A percentile compares a stretch with the other conserved stretches of the same genome.
Conservation (phyloP, 2,888 invertebrate species). For the Therioaphis trifolii region DNA sequence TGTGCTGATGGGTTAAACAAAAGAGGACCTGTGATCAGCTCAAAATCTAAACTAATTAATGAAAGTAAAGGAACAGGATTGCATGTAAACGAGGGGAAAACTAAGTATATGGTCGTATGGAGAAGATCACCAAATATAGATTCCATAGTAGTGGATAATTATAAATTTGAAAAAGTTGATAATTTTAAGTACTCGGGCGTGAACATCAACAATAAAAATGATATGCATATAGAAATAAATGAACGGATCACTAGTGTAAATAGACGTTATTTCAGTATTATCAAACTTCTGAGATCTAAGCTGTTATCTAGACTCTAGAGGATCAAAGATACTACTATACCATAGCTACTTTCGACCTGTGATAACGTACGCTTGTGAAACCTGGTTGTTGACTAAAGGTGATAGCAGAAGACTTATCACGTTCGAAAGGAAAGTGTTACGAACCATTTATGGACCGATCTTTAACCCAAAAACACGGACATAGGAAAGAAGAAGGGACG, state of each 20-base stretch:
- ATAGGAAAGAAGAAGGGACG: conserved; percentile 4
- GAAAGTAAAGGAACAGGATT: too few species aligned
- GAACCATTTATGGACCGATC: conserved; percentile 7
- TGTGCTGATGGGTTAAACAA: too few species aligned
- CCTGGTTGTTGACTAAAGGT: neutral
- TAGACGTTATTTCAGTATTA: too few species aligned
- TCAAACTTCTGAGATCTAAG: too few species aligned
- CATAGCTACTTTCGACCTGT: conserved; percentile 23
- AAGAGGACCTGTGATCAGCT: too few species aligned
- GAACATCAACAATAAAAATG: neutral
- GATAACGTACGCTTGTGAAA: neutral
- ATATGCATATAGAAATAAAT: neutral
- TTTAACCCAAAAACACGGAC: conserved; percentile 15
- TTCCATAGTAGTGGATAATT: neutral
- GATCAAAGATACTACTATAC: neutral
- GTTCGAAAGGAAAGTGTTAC: conserved; percentile 9
- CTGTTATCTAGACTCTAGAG: too few species aligned
- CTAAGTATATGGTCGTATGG: too few species aligned
- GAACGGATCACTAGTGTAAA: neutral
- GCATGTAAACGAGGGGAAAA: too few species aligned
- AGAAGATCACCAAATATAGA: neutral
- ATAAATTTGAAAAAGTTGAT: too few species aligned
- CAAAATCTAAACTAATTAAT: too few species aligned
- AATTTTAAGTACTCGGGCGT: neutral
- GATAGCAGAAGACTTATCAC: neutral